Conservation (phyloP, 2,113 vertebrate species). For the Amphiprion percula region DNA sequence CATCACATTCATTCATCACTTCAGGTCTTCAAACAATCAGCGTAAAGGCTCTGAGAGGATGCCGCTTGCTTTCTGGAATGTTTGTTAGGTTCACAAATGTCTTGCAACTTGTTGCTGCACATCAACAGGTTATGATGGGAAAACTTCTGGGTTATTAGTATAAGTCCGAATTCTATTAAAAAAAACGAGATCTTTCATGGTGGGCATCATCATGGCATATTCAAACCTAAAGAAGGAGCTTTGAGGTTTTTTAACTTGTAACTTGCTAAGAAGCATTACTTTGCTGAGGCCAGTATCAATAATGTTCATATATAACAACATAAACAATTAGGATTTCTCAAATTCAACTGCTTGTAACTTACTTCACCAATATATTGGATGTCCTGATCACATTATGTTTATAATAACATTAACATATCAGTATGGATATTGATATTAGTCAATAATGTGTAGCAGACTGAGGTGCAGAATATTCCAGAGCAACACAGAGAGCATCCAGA, state of each 20-base stretch:
- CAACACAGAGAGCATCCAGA: no score
- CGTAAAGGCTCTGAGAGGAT: slow-evolving; percentile 1
- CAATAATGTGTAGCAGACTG: no score
- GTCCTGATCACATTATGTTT: no score
- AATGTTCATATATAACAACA: not conserved
- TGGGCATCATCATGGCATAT: not conserved
- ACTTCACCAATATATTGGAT: no score
- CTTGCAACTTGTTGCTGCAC: slow-evolving; percentile 7
- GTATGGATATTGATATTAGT: no score
- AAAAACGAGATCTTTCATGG: slow-evolving; percentile 8
- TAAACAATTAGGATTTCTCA: not conserved
- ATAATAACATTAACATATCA: no score
- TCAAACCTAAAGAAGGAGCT: not conserved
- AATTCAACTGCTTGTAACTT: no score
- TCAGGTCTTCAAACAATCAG: slow-evolving; percentile 19
- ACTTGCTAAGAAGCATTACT: no score
- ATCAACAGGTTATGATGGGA: not conserved
- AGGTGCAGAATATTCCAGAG: no score
- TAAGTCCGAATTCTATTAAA: slow-evolving; percentile 19
- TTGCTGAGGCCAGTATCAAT: no score
- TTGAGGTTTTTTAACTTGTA: not conserved
- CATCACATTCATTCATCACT: slow-evolving; percentile 36
- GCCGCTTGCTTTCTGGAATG: not conserved
- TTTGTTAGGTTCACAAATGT: slow-evolving; percentile 6
- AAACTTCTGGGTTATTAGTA: slow-evolving; percentile 8